A percentile compares a stretch with the other conserved stretches of the same genome.
These are phyloP conservation scores for Sandelia bainsii DNA, from an alignment of 2,797 vertebrate species.

Conservation along the genomic window DNA sequence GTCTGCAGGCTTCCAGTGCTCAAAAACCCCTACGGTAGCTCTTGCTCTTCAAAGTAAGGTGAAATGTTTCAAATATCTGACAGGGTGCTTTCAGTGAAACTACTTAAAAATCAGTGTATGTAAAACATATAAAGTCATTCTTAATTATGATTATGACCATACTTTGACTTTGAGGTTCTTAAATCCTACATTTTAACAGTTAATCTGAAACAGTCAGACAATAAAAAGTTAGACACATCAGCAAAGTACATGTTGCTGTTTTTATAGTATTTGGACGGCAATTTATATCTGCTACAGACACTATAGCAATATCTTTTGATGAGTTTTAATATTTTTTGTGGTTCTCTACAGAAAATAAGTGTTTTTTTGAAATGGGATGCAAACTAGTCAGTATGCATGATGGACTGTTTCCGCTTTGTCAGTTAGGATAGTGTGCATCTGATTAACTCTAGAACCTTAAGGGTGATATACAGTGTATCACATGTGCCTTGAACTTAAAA, in stretches of 20 bases:
- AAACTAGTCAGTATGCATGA: too few relatives aligned
- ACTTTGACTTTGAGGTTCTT: background rate
- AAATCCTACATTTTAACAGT: background rate
- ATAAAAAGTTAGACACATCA: too few relatives aligned
- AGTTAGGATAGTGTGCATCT: background rate
- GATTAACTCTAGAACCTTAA: background rate
- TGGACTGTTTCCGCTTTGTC: background rate
- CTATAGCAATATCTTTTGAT: background rate
- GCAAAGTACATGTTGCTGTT: too few relatives aligned
- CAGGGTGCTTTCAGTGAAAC: background rate
- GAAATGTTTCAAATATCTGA: background rate
- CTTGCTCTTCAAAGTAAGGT: background rate
- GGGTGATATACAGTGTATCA: too few relatives aligned
- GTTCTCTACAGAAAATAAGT: too few relatives aligned
- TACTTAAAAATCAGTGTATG: too few relatives aligned
- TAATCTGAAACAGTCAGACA: background rate
- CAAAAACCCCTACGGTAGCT: background rate
- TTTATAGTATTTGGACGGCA: too few relatives aligned
- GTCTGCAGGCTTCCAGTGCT: background rate
- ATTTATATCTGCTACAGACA: background rate
- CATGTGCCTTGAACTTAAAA: conserved; percentile 11
- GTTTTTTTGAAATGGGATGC: too few relatives aligned
- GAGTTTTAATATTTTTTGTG: too few relatives aligned
- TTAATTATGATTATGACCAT: background rate
- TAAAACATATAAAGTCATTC: background rate